A percentile compares a stretch with the other conserved stretches of the same genome.
phyloP scores from a whole-genome alignment of 1,140 invertebrate species.

The Pseudomyrmex flavicornis region DNA sequence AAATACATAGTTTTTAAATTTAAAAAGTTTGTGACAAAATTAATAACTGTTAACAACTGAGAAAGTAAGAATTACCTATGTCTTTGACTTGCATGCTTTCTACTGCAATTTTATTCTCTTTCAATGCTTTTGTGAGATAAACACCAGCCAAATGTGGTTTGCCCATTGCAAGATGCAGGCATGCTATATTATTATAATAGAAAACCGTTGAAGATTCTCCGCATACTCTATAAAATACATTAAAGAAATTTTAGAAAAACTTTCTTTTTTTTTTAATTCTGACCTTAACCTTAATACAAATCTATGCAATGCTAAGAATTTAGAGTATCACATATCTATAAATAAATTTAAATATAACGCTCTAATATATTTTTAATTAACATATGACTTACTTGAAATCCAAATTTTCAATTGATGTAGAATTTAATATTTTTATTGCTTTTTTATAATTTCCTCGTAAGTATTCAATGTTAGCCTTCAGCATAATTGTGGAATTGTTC shows the following conservation, averaged over 20 bases:
- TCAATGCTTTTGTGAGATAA: constrained; percentile 93
- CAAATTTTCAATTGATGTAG: constrained; percentile 84
- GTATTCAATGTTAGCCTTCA: constrained; percentile 90
- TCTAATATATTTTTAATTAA: constrained; percentile 1
- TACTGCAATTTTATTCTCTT: constrained; percentile 90
- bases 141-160: constrained; percentile 94
- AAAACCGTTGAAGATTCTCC: constrained; percentile 89
- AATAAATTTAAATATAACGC: too few relatives aligned
- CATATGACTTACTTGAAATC: constrained; percentile 83
- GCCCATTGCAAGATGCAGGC: constrained; percentile 93
- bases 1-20: too few relatives aligned
- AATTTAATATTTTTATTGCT: constrained; percentile 88
- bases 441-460: constrained; percentile 89
- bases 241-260: constrained; percentile 5
- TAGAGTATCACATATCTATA: too few relatives aligned
- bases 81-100: constrained; percentile 83
- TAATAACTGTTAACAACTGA: background rate
- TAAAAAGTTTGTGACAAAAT: background rate
- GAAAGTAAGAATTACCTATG: constrained; percentile 73
- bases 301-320: background rate
- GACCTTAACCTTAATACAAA: background rate
- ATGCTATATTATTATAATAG: constrained; percentile 96
- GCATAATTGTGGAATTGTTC: constrained; percentile 87
- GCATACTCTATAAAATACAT: constrained; percentile 83
- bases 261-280: background rate